A percentile compares a stretch with the other conserved stretches of the same genome.
phyloP scores from a whole-genome alignment of 2,888 invertebrate species.

The Cantharis nigra region DNA sequence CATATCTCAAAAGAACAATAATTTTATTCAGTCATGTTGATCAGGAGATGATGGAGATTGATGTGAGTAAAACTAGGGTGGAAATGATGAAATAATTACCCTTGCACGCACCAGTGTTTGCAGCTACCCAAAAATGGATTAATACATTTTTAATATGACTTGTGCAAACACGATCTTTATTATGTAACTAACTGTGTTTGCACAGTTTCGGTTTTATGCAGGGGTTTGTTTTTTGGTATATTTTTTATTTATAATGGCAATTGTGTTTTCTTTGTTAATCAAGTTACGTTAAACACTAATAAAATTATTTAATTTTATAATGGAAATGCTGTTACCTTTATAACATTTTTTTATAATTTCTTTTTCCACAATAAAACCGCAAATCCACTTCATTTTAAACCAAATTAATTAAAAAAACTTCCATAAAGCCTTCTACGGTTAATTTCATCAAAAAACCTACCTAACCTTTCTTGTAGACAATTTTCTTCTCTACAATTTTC shows the following conservation, averaged over 20 bases:
- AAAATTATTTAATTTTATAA: neutral
- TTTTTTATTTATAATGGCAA: slow-evolving; percentile 26
- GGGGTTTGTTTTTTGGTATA: slow-evolving; percentile 31
- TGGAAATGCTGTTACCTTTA: neutral
- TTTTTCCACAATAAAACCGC: neutral
- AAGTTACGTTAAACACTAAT: slow-evolving; percentile 17
- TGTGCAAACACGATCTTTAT: slow-evolving; percentile 53
- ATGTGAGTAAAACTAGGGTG: slow-evolving; percentile 48
- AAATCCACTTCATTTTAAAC: neutral
- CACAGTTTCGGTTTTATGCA: slow-evolving; percentile 45
- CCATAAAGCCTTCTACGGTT: neutral
- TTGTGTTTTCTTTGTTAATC: slow-evolving; percentile 25
- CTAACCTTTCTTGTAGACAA: neutral
- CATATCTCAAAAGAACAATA: slow-evolving; percentile 14
- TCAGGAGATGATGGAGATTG: slow-evolving; percentile 57
- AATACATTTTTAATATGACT: slow-evolving; percentile 57
- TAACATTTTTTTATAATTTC: neutral
- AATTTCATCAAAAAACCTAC: neutral
- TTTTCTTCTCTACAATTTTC: neutral
- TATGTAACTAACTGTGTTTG: slow-evolving; percentile 47
- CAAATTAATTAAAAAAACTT: neutral
- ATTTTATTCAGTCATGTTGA: slow-evolving; percentile 40
- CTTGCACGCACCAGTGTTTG: slow-evolving; percentile 49
- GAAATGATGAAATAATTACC: slow-evolving; percentile 58
- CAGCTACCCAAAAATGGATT: slow-evolving; percentile 55